Conservation (phyloP, 2,888 invertebrate species). For the Penaeus monodon region DNA sequence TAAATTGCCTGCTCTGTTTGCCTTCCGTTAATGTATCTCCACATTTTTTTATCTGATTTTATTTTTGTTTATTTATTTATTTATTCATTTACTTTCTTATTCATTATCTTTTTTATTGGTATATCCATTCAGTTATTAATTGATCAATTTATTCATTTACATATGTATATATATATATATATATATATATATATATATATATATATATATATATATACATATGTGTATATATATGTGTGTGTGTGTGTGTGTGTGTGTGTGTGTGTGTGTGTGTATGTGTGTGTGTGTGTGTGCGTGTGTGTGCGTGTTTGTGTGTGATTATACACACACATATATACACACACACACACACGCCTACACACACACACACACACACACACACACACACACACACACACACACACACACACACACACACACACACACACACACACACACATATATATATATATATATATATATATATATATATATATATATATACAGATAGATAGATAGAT, state of each 20-base stretch:
- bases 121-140: too few species aligned
- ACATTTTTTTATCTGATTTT: too few species aligned
- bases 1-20: too few species aligned
- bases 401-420: background rate
- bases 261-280: background rate
- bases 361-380: background rate
- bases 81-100: too few species aligned
- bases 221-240: background rate
- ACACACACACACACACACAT: background rate
- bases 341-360: background rate
- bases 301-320: background rate
- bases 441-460: background rate
- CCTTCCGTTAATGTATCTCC: too few species aligned
- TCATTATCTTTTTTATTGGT: too few species aligned
- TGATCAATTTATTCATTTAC: background rate
- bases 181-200: slow-evolving; percentile 6
- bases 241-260: background rate
- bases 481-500: background rate
- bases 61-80: too few species aligned
- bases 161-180: slow-evolving; percentile 12
- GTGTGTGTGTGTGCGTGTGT: background rate
- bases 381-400: background rate
- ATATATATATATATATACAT: too few species aligned
- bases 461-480: background rate
- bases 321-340: background rate